Percentiles rank a stretch among this genome's conserved stretches.
phyloP scores from a whole-genome alignment of 2,888 invertebrate genomes.

The Plemyria rubiginata region DNA sequence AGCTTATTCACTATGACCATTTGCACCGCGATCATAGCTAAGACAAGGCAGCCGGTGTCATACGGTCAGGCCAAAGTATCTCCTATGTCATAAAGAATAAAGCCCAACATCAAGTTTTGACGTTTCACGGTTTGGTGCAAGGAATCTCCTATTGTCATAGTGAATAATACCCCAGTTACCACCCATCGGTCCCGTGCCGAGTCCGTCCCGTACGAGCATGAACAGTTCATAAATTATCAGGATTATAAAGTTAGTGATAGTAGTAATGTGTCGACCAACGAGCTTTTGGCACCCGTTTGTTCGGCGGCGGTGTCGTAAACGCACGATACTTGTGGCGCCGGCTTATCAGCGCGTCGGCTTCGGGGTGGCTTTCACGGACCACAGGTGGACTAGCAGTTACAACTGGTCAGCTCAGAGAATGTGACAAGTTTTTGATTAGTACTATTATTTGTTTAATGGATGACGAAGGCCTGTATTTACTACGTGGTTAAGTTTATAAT shows the following conservation, averaged over 20 bases:
- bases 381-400: slow-evolving; percentile 14
- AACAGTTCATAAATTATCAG: slow-evolving; percentile 56
- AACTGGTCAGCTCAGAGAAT: slow-evolving; percentile 11
- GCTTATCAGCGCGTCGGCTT: slow-evolving; percentile 51
- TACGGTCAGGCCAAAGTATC: too few relatives aligned
- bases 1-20: too few relatives aligned
- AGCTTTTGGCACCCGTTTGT: slow-evolving; percentile 82
- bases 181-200: neutral
- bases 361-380: slow-evolving; percentile 31
- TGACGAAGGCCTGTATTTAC: neutral
- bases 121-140: too few relatives aligned
- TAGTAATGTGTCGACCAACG: slow-evolving; percentile 75
- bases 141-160: too few relatives aligned
- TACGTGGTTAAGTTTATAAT: neutral
- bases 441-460: slow-evolving; percentile 14
- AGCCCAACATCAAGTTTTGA: too few relatives aligned
- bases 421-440: slow-evolving; percentile 24
- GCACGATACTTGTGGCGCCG: slow-evolving; percentile 70
- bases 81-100: too few relatives aligned
- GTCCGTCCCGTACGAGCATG: slow-evolving; percentile 11
- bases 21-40: too few relatives aligned
- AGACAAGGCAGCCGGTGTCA: too few relatives aligned
- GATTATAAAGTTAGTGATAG: slow-evolving; percentile 74
- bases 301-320: slow-evolving; percentile 54
- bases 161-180: too few relatives aligned